Base-by-base conservation (phyloP, 2,797 vertebrate genomes). In the Microctenopoma stevenorrisi region DNA sequence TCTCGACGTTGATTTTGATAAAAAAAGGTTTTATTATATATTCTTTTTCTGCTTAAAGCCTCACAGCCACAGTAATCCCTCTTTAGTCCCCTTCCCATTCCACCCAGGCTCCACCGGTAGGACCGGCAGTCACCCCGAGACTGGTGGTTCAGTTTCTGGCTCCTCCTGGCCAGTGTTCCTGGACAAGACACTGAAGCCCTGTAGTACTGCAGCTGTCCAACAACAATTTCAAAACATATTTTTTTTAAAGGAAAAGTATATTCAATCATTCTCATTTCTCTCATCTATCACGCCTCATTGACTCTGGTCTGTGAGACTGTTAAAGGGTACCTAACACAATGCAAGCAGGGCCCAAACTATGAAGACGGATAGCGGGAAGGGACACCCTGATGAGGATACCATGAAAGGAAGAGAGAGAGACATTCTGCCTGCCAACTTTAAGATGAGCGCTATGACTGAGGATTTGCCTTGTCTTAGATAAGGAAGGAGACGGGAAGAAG, bases 381-480 rank as follows among this genome's bases (percentile, higher is more conserved):
- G 64, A 58, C 68, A 16, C 64, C 46, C 51, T 68, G 58, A 64
- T 60, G 16, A 66, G 38, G 37, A 75, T 1, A 16, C 35, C 0
- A 6, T 59, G 44, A 77, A 67, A 37, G 72, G 64, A 64, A 54
- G 76, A 75, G 65, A 50, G 54, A 42, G 57, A 63, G 28, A 68
- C 11, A 63, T 43, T 54, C 43, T 14, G 53, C 51, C 62, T 63
- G 82, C 64, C 82, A 85, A 68, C 74, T 64, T 33, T 44, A 47
- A 68, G 61, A 76, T 68, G 81, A 84, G 77, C 1, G 49, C 74
- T 83, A 64, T 74, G 68, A 81, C 51, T 40, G 73, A 78, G 75
- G 85, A 82, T 86, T 86, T 81, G 64, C 68, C 28, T 64, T 25
- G 62, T 66, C 55, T 22, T 48, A 82, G 84, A 82, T 83, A 80